A percentile compares a stretch with the other conserved stretches of the same genome.
Conservation (phyloP, 2,797 vertebrate species). For the Poeciliopsis paucimaculata region DNA sequence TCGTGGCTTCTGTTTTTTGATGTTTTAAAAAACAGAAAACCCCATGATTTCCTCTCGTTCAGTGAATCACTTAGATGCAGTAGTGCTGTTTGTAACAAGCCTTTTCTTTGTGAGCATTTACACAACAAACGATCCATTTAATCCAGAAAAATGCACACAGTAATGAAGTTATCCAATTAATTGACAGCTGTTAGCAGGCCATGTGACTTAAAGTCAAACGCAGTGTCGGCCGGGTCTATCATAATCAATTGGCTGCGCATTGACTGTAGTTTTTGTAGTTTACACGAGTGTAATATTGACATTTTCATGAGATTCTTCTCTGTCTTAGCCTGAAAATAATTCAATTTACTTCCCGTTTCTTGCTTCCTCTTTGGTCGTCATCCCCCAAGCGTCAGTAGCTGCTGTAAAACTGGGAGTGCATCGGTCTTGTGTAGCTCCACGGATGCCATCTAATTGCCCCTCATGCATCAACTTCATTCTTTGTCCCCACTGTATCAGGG, state of each 20-base stretch:
- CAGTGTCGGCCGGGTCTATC: not conserved
- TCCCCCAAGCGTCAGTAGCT: slow-evolving; percentile 38
- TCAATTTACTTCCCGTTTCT: slow-evolving; percentile 27
- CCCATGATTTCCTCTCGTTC: not conserved
- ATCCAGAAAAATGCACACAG: slow-evolving; percentile 8
- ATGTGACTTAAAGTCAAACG: slow-evolving; percentile 17
- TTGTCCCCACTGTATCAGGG: slow-evolving; percentile 37
- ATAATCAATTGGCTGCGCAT: not conserved
- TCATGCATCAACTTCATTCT: slow-evolving; percentile 66
- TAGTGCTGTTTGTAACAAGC: not conserved
- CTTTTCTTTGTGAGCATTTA: not conserved
- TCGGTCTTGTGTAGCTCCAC: slow-evolving; percentile 29
- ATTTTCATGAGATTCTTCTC: not conserved
- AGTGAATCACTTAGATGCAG: not conserved
- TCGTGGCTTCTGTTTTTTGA: not conserved
- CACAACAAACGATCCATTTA: not conserved
- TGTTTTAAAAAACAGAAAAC: not conserved
- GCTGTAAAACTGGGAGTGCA: slow-evolving; percentile 3
- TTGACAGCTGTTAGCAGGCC: not conserved
- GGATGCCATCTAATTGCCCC: slow-evolving; percentile 57
- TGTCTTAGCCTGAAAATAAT: slow-evolving; percentile 23
- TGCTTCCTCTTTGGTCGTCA: slow-evolving; percentile 32
- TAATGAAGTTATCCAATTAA: not conserved
- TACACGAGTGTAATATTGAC: not conserved
- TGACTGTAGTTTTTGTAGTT: not conserved